Evolutionary conservation across 2,888 invertebrate species (phyloP).

Genomic region (Sympetrum striolatum): DNA sequence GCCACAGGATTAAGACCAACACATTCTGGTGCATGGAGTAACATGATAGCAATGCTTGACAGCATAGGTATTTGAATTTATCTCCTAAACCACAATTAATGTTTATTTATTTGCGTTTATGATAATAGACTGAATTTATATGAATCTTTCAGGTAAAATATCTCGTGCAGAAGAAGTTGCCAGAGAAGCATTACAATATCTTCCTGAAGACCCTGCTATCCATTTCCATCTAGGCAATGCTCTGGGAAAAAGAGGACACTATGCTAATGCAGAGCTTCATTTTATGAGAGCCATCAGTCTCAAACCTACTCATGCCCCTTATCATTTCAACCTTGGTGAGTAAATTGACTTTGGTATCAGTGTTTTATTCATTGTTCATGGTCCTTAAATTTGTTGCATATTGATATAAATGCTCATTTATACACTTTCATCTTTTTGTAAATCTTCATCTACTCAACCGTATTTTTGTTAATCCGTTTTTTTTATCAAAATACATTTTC

Average conservation of each 20-base stretch:
- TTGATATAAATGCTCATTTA: background rate
- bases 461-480: too few relatives aligned
- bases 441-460: too few relatives aligned
- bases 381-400: background rate
- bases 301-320: conserved; percentile 76
- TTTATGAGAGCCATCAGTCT: conserved; percentile 78
- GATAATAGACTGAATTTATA: background rate
- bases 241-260: conserved; percentile 81
- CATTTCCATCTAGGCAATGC: conserved; percentile 90
- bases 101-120: background rate
- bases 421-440: background rate
- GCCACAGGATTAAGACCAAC: conserved; percentile 78
- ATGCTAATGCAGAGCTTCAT: conserved; percentile 79
- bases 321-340: conserved; percentile 88
- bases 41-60: conserved; percentile 84
- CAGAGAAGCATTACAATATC: conserved; percentile 70
- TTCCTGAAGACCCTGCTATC: conserved; percentile 78
- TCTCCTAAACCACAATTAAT: too few relatives aligned
- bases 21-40: conserved; percentile 91
- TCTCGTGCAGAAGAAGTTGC: conserved; percentile 76
- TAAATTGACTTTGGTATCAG: background rate
- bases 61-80: conserved; percentile 66
- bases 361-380: background rate
- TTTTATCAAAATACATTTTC: too few relatives aligned
- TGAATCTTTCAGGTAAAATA: conserved; percentile 63